Evolutionary conservation across 2,113 vertebrate genomes (phyloP).

Genomic region (Rhinichthys klamathensis): DNA sequence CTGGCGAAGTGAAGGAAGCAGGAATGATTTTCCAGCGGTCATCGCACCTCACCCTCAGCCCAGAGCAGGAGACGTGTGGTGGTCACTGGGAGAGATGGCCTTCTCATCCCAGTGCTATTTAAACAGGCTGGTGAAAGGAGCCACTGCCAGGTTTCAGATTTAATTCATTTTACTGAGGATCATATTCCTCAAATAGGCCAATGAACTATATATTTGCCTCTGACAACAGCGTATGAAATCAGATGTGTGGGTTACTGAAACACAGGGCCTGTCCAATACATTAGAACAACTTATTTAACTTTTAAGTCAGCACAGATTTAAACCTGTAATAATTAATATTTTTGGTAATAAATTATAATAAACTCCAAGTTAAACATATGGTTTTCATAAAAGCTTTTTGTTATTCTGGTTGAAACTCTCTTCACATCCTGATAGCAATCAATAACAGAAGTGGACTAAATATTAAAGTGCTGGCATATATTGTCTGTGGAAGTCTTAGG

Average conservation of each 20-base stretch:
- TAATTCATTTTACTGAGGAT: slow-evolving; percentile 18
- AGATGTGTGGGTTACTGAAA: not conserved
- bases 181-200: slow-evolving; percentile 12
- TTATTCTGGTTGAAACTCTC: too few relatives aligned
- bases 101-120: slow-evolving; percentile 51
- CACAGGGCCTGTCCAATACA: not conserved
- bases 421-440: too few relatives aligned
- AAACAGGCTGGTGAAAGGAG: slow-evolving; percentile 49
- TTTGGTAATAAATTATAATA: too few relatives aligned
- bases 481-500: too few relatives aligned
- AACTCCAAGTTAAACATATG: too few relatives aligned
- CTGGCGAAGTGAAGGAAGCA: slow-evolving; percentile 35
- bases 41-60: slow-evolving; percentile 30
- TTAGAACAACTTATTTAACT: too few relatives aligned
- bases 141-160: slow-evolving; percentile 53
- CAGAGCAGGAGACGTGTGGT: slow-evolving; percentile 8
- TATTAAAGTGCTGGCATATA: too few relatives aligned
- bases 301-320: not conserved
- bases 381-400: too few relatives aligned
- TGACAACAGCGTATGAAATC: not conserved
- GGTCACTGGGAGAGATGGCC: slow-evolving; percentile 22
- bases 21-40: slow-evolving; percentile 32
- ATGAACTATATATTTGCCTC: not conserved
- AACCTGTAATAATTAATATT: not conserved
- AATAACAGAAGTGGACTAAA: too few relatives aligned